phyloP scores from a whole-genome alignment of 92 coral and sea anemone species.

The Desmophyllum pertusum region DNA sequence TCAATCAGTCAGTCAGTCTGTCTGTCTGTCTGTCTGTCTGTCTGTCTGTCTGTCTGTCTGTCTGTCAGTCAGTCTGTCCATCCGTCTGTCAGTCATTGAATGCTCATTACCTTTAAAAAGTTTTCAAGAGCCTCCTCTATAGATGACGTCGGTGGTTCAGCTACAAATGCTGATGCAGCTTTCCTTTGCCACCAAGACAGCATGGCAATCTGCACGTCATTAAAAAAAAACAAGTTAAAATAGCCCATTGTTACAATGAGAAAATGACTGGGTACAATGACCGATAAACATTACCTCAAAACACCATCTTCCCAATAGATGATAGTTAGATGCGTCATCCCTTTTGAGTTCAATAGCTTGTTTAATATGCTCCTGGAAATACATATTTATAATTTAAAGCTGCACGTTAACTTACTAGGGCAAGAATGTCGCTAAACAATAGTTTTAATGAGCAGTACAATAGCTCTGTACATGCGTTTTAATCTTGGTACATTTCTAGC shows the following conservation, averaged over 20 bases:
- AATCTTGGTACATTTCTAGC: too few relatives aligned
- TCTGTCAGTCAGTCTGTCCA: too few relatives aligned
- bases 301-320: slow-evolving; percentile 92
- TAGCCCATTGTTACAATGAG: not conserved
- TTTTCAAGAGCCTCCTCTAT: slow-evolving; percentile 86
- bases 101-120: slow-evolving; percentile 66
- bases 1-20: too few relatives aligned
- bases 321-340: slow-evolving; percentile 80
- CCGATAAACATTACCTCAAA: slow-evolving; percentile 70
- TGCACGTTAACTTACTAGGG: too few relatives aligned
- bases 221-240: not conserved
- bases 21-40: too few relatives aligned
- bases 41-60: too few relatives aligned
- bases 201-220: slow-evolving; percentile 66
- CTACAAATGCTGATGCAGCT: slow-evolving; percentile 90
- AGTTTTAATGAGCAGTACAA: too few relatives aligned
- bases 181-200: slow-evolving; percentile 94
- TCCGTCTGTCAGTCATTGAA: too few relatives aligned
- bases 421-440: too few relatives aligned
- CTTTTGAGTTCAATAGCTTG: slow-evolving; percentile 81
- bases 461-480: too few relatives aligned
- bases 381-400: not conserved
- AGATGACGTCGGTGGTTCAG: slow-evolving; percentile 87
- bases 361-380: slow-evolving; percentile 71
- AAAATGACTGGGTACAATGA: not conserved